Evolutionary conservation across 1,140 invertebrate genomes (phyloP).

Genomic region (Danaus melanippus): DNA sequence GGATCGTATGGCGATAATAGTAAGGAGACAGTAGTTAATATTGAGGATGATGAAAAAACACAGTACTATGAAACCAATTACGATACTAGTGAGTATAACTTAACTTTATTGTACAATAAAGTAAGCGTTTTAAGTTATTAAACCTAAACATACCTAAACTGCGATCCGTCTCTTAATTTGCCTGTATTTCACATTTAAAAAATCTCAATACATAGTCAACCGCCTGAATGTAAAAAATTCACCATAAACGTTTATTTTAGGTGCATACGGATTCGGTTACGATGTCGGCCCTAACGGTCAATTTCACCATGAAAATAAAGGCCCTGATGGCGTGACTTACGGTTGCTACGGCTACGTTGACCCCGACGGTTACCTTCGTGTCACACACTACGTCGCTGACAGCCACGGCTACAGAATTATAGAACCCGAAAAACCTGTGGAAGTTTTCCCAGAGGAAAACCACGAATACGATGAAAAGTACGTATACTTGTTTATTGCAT

Average conservation of each 20-base stretch:
- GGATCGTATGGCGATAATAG: constrained; percentile 23
- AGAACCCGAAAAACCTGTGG: constrained; percentile 77
- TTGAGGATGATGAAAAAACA: constrained; percentile 78
- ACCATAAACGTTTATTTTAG: constrained; percentile 41
- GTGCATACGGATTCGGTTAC: constrained; percentile 81
- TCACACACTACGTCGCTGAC: constrained; percentile 84
- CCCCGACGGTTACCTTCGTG: constrained; percentile 76
- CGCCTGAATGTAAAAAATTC: background rate
- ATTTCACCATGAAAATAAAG: constrained; percentile 83
- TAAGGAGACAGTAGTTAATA: constrained; percentile 75
- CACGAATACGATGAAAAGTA: constrained; percentile 59
- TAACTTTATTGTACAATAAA: background rate
- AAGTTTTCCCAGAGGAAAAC: constrained; percentile 75
- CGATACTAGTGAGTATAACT: constrained; percentile 75
- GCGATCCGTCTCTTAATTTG: background rate
- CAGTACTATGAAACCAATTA: constrained; percentile 81
- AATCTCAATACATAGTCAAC: background rate
- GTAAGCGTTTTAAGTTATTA: too few species aligned
- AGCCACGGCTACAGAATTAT: constrained; percentile 83
- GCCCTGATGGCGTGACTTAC: constrained; percentile 82
- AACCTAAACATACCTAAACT: too few species aligned
- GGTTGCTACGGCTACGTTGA: constrained; percentile 86
- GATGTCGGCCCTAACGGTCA: constrained; percentile 81
- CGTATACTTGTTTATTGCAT: constrained; percentile 16
- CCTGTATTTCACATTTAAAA: background rate